Evolutionary conservation across 2,797 vertebrate species (phyloP), one percentile per base, ranked within the genome.

Genomic region (Xiphorhynchus erythropygius): DNA sequence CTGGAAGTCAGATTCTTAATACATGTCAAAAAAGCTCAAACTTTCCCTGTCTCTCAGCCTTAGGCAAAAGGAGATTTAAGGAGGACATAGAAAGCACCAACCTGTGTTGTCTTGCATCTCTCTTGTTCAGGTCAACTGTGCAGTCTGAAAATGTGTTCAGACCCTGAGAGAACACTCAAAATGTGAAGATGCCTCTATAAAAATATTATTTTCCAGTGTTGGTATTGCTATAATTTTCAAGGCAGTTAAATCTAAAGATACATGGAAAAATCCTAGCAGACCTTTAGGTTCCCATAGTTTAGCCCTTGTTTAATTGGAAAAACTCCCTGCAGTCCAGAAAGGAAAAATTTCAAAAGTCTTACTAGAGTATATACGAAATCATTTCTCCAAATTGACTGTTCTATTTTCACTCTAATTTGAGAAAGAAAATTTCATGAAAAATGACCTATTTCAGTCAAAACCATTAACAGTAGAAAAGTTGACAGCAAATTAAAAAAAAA

Each of bases 1-100:
- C 52, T 89, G 62, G 64, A 89, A 95, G 70, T 65, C 81, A 89
- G 57, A 24, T 22, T 85, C 46, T 91, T 93, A 95, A 87, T 85
- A 64, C 19, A 19, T n/a, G 84, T 64, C 81, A 83, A 68, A 89
- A 90, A 90, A 83, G 17, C 60, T 90, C 53, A 89, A 53, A 74
- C 64, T 65, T 90, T 91, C 90, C 37, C 62, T 85, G 35, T 35
- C 41, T 81, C 42, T 60, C n/a, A 89, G 79, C 89, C 87, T 67
- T 53, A 90, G 74, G 73, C 68, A 87, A 93, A 92, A 84, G n/a
- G 24, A 84, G 59, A 87, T 78, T 92, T 94, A 80, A 89, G 74
- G 60, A 90, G 35, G 53, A 30, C 60, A 77, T 9, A 60, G 71
- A 86, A 93, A 84, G 15, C 10, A 57, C 33, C 41, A 84, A 46